Conservation (phyloP, 2,888 invertebrate species). For the Phortica magna region DNA sequence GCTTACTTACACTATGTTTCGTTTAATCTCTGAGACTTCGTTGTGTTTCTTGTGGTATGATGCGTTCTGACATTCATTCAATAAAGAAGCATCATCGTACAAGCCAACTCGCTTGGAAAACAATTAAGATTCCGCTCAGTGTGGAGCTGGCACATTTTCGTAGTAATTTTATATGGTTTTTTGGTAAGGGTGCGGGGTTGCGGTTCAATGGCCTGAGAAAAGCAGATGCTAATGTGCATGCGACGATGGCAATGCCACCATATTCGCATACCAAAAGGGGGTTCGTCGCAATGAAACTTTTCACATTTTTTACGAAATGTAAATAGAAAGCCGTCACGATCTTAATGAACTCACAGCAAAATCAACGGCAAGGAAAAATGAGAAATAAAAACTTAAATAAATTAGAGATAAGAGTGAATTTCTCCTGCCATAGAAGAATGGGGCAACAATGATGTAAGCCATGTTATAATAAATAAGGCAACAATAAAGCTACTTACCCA, state of each 20-base stretch:
- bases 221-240: conserved; percentile 8
- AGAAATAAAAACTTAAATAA: conserved; percentile 63
- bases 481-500: conserved; percentile 69
- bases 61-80: conserved; percentile 30
- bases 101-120: conserved; percentile 54
- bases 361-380: conserved; percentile 65
- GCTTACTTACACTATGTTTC: background rate
- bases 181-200: background rate
- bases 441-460: conserved; percentile 54
- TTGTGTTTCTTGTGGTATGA: background rate
- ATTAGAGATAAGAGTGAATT: conserved; percentile 58
- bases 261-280: background rate
- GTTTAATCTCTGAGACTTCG: background rate
- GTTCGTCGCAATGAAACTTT: conserved; percentile 59
- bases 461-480: conserved; percentile 3
- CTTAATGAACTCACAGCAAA: conserved; percentile 56
- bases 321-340: conserved; percentile 46
- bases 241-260: background rate
- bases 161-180: background rate
- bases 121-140: conserved; percentile 53
- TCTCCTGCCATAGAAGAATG: conserved; percentile 45
- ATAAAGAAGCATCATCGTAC: conserved; percentile 42
- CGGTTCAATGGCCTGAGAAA: background rate
- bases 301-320: conserved; percentile 62
- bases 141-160: conserved; percentile 28